phyloP scores from a whole-genome alignment of 2,797 vertebrate species.

The Petrocephalus sullivani region DNA sequence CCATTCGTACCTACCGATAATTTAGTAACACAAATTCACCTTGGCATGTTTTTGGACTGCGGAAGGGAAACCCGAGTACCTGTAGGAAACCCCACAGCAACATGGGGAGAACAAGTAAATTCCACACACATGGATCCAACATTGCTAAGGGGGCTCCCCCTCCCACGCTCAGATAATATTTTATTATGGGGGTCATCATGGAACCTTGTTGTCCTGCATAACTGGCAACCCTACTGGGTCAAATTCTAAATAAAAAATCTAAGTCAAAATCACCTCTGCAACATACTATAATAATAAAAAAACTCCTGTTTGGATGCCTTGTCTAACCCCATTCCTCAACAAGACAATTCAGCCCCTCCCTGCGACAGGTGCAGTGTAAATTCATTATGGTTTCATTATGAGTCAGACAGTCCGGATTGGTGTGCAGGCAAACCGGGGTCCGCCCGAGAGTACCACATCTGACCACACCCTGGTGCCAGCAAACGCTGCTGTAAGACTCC shows the following conservation, averaged over 20 bases:
- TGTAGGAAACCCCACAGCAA: background rate
- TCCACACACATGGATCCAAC: background rate
- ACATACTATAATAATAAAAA: background rate
- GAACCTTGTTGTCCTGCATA: too few species aligned
- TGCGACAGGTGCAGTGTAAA: background rate
- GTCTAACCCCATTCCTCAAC: background rate
- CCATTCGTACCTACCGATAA: background rate
- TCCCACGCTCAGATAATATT: background rate
- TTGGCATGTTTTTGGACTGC: background rate
- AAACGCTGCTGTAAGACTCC: background rate
- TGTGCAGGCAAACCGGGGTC: background rate
- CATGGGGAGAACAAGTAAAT: background rate
- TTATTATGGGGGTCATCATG: too few species aligned
- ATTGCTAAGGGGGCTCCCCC: background rate
- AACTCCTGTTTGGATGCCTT: background rate
- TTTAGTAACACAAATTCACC: too few species aligned
- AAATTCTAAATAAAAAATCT: too few species aligned
- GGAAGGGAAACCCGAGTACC: background rate
- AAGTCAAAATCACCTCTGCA: too few species aligned
- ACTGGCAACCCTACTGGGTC: too few species aligned
- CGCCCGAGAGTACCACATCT: background rate
- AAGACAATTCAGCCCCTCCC: background rate
- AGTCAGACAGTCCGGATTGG: background rate
- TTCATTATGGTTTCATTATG: background rate
- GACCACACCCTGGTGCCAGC: background rate